These are phyloP conservation scores for Pachycephus smyrnensis DNA, from an alignment of 2,888 invertebrate species.

Conservation along the genomic window DNA sequence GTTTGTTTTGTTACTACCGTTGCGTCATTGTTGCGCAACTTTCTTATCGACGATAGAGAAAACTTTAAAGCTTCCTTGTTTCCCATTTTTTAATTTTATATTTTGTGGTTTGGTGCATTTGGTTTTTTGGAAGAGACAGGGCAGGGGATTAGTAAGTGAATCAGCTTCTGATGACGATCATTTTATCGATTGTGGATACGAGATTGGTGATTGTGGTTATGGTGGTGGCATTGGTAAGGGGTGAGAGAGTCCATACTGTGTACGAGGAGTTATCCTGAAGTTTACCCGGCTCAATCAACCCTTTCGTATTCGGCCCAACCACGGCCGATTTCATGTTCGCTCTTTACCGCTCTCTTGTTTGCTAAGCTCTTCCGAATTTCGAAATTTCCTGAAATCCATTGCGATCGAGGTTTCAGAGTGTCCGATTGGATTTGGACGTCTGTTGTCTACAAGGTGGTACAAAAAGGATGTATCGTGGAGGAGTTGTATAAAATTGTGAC, in stretches of 20 bases:
- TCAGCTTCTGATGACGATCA: not conserved
- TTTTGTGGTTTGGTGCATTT: not conserved
- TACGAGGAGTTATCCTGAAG: slow-evolving; percentile 33
- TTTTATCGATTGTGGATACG: not conserved
- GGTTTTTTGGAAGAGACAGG: not conserved
- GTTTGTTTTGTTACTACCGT: not conserved
- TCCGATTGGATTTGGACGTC: not conserved
- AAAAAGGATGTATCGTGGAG: not conserved
- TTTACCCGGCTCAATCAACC: slow-evolving; percentile 22
- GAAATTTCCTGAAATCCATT: slow-evolving; percentile 14
- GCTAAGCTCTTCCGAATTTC: slow-evolving; percentile 23
- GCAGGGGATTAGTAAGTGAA: not conserved
- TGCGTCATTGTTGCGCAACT: not conserved
- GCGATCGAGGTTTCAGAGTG: not conserved
- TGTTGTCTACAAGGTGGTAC: not conserved
- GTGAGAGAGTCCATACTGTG: not conserved
- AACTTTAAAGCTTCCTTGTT: not conserved
- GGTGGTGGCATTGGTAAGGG: not conserved
- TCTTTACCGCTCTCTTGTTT: slow-evolving; percentile 2
- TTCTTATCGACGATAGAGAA: not conserved
- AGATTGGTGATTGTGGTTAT: not conserved
- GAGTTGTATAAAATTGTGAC: not conserved
- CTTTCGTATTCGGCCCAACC: not conserved
- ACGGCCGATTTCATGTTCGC: not conserved
- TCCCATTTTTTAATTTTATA: not conserved